Conservation (phyloP, 2,113 vertebrate genomes). For the Equus quagga region DNA sequence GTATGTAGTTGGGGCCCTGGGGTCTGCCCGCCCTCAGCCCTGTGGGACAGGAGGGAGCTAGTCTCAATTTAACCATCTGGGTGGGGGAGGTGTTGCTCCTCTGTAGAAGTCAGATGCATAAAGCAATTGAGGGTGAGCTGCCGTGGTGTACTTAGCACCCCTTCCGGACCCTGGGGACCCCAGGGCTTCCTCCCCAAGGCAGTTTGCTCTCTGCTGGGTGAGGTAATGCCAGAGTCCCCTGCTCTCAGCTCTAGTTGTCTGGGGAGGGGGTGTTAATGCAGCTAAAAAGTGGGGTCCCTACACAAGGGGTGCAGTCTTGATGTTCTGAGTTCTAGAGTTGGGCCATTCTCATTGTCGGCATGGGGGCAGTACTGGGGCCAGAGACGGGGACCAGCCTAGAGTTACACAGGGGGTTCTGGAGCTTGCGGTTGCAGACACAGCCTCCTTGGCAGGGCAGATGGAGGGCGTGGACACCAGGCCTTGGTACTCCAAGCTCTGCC, state of each 20-base stretch:
- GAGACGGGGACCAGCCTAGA: accelerated
- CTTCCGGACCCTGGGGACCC: neutral
- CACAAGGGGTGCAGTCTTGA: neutral
- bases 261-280: accelerated
- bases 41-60: neutral
- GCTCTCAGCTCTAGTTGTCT: neutral
- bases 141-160: neutral
- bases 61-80: neutral
- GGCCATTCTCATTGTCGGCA: neutral
- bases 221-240: neutral
- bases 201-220: neutral
- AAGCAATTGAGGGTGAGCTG: neutral
- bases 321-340: too few species aligned
- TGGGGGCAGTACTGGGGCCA: neutral
- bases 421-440: neutral
- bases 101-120: neutral
- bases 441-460: neutral
- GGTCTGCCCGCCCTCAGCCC: neutral
- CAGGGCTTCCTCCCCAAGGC: neutral
- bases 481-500: neutral
- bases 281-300: neutral
- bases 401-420: neutral
- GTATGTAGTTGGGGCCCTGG: neutral
- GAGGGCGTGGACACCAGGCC: neutral
- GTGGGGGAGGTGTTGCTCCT: neutral